These are phyloP conservation scores for Autographa gamma DNA, from an alignment of 2,888 invertebrate species.

Conservation along the genomic window DNA sequence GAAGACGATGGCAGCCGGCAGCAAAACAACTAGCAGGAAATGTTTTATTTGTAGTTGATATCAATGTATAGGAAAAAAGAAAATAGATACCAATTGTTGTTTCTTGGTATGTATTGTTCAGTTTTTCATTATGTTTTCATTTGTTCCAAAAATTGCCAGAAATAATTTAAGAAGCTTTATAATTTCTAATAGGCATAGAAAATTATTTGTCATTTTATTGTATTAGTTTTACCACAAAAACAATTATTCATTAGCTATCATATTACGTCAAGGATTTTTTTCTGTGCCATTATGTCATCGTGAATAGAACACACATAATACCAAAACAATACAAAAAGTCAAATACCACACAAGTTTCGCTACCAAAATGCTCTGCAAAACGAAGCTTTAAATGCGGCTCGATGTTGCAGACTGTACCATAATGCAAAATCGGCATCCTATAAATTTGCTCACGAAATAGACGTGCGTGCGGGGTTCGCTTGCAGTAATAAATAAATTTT, in stretches of 20 bases:
- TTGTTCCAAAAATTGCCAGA: too few species aligned
- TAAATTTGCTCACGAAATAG: constrained; percentile 83
- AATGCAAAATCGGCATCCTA: constrained; percentile 81
- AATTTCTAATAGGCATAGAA: background rate
- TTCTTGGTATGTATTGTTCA: too few species aligned
- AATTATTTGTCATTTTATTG: too few species aligned
- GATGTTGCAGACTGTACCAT: constrained; percentile 70
- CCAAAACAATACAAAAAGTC: background rate
- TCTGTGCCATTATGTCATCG: too few species aligned
- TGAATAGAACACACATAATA: background rate
- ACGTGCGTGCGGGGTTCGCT: constrained; percentile 79
- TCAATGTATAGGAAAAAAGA: background rate
- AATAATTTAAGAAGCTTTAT: too few species aligned
- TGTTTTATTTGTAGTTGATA: background rate
- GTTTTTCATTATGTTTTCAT: too few species aligned
- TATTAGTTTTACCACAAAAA: too few species aligned
- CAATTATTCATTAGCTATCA: too few species aligned
- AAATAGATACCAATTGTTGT: too few species aligned
- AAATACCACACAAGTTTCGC: constrained; percentile 11
- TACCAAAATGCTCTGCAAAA: constrained; percentile 29
- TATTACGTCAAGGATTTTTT: too few species aligned
- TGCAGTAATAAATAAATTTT: constrained; percentile 84
- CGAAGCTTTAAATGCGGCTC: constrained; percentile 51
- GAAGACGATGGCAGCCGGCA: background rate
- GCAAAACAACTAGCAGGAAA: background rate